Conservation (phyloP, 2,113 vertebrate genomes). For the Ariopsis seemanni region DNA sequence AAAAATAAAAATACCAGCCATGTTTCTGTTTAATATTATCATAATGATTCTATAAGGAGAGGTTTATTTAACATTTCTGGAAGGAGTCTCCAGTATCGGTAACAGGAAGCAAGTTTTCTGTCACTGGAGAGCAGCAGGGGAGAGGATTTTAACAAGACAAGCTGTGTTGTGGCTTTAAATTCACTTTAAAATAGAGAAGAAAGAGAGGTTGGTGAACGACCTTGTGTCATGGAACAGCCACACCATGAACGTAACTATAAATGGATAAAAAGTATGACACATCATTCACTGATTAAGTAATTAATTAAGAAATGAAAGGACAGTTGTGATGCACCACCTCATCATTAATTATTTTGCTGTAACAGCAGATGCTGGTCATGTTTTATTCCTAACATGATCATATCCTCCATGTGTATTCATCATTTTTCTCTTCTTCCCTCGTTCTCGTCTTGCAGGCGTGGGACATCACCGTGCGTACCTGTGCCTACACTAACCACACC, state of each 20-base stretch:
- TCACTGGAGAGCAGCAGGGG: not conserved
- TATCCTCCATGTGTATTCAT: not conserved
- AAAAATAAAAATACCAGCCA: not conserved
- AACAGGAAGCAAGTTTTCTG: not conserved
- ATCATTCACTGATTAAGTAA: not conserved
- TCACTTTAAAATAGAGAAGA: not conserved
- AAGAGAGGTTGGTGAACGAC: not conserved
- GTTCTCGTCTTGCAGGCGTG: constrained; percentile 76
- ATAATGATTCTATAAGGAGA: not conserved
- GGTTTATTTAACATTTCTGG: not conserved
- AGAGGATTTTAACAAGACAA: not conserved
- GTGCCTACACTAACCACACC: constrained; percentile 92
- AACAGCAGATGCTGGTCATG: not conserved
- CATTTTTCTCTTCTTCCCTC: not conserved
- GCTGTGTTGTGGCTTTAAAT: not conserved
- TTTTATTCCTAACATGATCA: not conserved
- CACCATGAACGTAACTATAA: not conserved
- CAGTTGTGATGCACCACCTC: not conserved
- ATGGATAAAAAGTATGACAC: not conserved
- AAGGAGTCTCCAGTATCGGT: not conserved
- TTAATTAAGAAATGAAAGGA: not conserved
- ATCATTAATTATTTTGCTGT: not conserved
- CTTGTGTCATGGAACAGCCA: not conserved
- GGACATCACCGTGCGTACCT: constrained; percentile 82
- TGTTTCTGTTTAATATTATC: not conserved